Evolutionary conservation across 2,113 vertebrate genomes (phyloP), one percentile per base, ranked within the genome.

Genomic region (Macrotis lagotis): DNA sequence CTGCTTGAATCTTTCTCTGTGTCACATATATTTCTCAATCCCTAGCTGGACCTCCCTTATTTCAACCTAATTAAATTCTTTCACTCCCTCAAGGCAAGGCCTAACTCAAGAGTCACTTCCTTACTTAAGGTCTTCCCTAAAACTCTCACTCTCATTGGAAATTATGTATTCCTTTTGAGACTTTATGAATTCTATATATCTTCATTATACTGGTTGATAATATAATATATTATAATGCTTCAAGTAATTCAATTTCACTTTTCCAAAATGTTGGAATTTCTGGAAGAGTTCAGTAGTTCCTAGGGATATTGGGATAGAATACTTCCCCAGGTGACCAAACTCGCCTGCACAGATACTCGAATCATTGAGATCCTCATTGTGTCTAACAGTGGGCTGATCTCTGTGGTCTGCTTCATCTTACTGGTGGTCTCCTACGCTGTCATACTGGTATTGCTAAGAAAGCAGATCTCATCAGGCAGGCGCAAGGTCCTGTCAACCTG

Each of bases 401-500:
- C 97, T 0, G 53, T 98, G 92, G 94, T 96, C 91, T 98, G 97
- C 51, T 98, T 98, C 44, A 91, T 98, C 31, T 95, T 98, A 10
- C 93, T 98, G 0, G 90, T 98, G 53, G 96, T 97, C 44, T 98
- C 98, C 49, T 98, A 98, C 0, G 88, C 97, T 0, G 95, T 98
- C 52, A 98, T 98, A 48, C 91, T 98, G 59, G 94, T 97, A 44
- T 97, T 92, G 49, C 93, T 98, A 25, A 95, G 97, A 47, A 97
- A 97, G 53, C 96, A 90, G 74, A 93, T 98, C 51, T 96, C 92
- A 0, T 90, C 96, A 8, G 97, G 98, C 49, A 96, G 95, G 50
- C 31, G 88, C 22, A 98, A 98, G 44, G 96, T 98, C 11, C 97
- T 98, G 51, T 98, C 98, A 26, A 98, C 98, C 12, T 98, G 98